Evolutionary conservation across 2,113 vertebrate species (phyloP).

Genomic region (rabbit (Oryctolagus cuniculus)): mOryCun1.1 NC_091435.1:13529001-13529500

Average conservation of each 20-base stretch:
- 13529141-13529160: neutral
- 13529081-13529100: neutral
- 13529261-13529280: neutral
- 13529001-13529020: neutral
- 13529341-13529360: too few species aligned
- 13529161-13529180: neutral
- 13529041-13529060: neutral
- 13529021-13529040: neutral
- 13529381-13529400: neutral
- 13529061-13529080: neutral
- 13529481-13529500: fast-evolving
- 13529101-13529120: neutral
- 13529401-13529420: neutral
- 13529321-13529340: fast-evolving
- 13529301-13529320: neutral
- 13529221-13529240: neutral
- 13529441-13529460: neutral
- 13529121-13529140: fast-evolving
- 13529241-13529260: neutral
- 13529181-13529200: neutral
- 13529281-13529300: neutral
- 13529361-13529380: neutral
- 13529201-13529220: neutral
- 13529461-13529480: neutral
- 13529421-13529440: neutral